Evolutionary conservation across 2,113 vertebrate species (phyloP), one percentile per base, ranked within the genome.

Genomic region (Gnathonemus echidnorhynchus): DNA sequence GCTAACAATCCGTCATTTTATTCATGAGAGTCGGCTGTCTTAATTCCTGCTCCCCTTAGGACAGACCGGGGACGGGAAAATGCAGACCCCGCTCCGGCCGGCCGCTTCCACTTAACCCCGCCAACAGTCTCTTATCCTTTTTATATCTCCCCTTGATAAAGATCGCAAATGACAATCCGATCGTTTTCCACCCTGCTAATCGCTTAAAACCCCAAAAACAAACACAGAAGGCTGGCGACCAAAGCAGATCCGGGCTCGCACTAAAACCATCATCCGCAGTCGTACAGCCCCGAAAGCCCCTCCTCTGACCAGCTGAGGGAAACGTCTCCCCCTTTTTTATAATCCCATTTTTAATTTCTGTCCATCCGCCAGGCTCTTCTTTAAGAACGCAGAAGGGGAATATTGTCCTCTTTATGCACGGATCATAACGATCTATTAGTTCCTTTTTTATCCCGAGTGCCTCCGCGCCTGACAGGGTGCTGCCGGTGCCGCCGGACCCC

Each of bases 201-300:
- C 74, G 74, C 17, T 80, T 80, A 42, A 19, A 80, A 6, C 17
- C 31, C 74, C 31, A 7, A 42, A 80, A 80, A 39, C 84, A 27
- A 15, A 49, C 84, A 27, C 13, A 5, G 46, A 48, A 86, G 48
- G 7, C 74, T 80, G n/a, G 74, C 74, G 31, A 42, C 13, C 35
- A 9, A 15, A 85, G 45, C 42, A 42, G 31, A 85, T 48, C 39
- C 24, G 4, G 49, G 48, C n/a, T 87, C 5, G 11, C n/a, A 39
- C 86, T 35, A 92, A 90, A 89, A 85, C 92, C 93, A 94, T 90
- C 92, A 90, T 90, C 86, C 86, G 91, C 88, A 94, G 95, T 94
- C 94, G 95, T 95, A 94, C 95, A 96, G 95, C 95, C 92, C 94
- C 91, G 88, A 90, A 92, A 93, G 95, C 95, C 95, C 95, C 95